Evolutionary conservation across 1,140 invertebrate species (phyloP).

Genomic region (Nasonia vitripennis): DNA sequence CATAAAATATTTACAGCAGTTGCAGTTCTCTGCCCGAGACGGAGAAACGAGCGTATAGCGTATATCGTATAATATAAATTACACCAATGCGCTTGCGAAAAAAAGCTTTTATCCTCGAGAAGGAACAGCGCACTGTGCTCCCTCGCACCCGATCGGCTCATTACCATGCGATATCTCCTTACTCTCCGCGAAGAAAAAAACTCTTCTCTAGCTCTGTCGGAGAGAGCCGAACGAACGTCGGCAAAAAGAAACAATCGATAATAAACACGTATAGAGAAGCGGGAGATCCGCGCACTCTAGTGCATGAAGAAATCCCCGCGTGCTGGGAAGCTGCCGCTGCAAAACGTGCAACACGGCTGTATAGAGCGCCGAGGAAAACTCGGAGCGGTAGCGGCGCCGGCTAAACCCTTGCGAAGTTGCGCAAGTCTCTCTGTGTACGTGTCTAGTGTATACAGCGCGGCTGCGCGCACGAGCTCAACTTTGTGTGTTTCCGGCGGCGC

Average conservation of each 20-base stretch:
- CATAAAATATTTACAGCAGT: neutral
- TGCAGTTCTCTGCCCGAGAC: neutral
- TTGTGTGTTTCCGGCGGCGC: slow-evolving; percentile 16
- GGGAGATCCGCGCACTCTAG: neutral
- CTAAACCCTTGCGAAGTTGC: neutral
- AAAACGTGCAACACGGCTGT: neutral
- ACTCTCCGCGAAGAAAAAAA: no score
- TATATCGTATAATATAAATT: no score
- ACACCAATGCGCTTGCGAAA: neutral
- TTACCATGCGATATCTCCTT: neutral
- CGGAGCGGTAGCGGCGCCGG: neutral
- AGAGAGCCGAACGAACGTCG: neutral
- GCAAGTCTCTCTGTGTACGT: neutral
- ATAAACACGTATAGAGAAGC: neutral
- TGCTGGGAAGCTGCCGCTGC: slow-evolving; percentile 2
- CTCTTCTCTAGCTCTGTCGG: no score
- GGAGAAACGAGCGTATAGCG: neutral
- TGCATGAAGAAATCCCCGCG: slow-evolving; percentile 2
- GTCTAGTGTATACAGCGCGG: neutral
- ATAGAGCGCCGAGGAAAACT: neutral
- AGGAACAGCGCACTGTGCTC: neutral
- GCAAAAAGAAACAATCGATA: slow-evolving; percentile 25
- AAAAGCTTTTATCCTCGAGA: neutral
- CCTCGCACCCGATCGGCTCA: neutral
- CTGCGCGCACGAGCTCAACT: neutral